Conservation (phyloP, 1,140 invertebrate species). For the Ips typographus region DNA sequence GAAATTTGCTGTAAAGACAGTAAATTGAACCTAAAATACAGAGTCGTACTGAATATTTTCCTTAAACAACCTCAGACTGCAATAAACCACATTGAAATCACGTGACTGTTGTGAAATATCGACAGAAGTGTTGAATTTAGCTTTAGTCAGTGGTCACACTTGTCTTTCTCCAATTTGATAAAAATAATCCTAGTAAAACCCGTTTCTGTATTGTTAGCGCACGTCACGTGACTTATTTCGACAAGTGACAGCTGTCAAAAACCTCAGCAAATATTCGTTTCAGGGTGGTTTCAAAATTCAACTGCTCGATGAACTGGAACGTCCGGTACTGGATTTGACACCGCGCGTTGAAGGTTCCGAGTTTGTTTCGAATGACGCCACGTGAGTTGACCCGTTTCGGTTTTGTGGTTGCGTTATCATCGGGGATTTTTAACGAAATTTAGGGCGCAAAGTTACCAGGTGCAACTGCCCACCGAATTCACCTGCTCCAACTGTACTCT, state of each 20-base stretch:
- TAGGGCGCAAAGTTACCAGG: constrained; percentile 79
- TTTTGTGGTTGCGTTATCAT: constrained; percentile 1
- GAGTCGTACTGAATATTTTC: too few relatives aligned
- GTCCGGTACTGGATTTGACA: constrained; percentile 80
- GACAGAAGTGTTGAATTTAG: too few relatives aligned
- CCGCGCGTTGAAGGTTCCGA: constrained; percentile 76
- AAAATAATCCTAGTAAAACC: constrained; percentile 1
- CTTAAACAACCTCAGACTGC: too few relatives aligned
- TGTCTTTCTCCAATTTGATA: constrained; percentile 3
- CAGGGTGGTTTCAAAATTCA: constrained; percentile 87
- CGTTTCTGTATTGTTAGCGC: neutral
- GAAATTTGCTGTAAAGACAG: too few relatives aligned
- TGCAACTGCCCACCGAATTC: constrained; percentile 78
- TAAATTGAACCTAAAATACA: too few relatives aligned
- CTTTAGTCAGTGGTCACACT: too few relatives aligned
- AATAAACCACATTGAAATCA: too few relatives aligned
- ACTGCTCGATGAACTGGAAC: constrained; percentile 76
- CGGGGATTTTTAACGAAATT: constrained; percentile 32
- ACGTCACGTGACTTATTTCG: neutral
- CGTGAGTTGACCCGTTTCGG: constrained; percentile 55
- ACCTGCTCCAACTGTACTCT: constrained; percentile 89
- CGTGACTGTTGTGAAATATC: too few relatives aligned
- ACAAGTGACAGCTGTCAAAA: neutral
- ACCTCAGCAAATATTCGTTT: constrained; percentile 44
- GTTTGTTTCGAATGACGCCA: constrained; percentile 77